These are phyloP conservation scores for Spisula solida DNA, from an alignment of 2,888 invertebrate species.

Conservation along the genomic window DNA sequence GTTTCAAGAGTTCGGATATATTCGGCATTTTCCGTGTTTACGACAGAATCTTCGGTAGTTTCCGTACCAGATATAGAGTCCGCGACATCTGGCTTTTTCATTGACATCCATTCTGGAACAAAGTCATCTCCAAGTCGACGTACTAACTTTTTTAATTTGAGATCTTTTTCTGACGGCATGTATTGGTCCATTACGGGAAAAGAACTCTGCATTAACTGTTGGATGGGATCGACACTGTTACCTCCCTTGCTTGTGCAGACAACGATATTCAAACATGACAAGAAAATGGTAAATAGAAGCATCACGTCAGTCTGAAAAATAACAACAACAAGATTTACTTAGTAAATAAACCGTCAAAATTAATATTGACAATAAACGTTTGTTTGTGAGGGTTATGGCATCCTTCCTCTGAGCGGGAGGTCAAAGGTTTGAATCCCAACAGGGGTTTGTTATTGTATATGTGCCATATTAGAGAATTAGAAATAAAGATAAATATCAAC, in stretches of 20 bases:
- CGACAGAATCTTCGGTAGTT: neutral
- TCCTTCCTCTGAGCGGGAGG: no score
- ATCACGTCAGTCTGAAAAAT: constrained; percentile 5
- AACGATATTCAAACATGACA: neutral
- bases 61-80: constrained; percentile 19
- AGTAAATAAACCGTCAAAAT: no score
- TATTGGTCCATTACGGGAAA: constrained; percentile 51
- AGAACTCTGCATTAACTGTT: constrained; percentile 16
- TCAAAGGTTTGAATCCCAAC: no score
- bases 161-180: constrained; percentile 62
- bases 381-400: no score
- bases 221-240: neutral
- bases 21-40: neutral
- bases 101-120: constrained; percentile 71
- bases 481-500: no score
- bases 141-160: constrained; percentile 62
- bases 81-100: constrained; percentile 48
- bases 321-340: no score
- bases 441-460: no score
- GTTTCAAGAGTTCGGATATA: neutral
- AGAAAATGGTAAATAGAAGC: neutral
- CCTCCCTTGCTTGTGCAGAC: neutral
- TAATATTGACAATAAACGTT: no score
- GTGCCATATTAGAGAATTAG: no score
- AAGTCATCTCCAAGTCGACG: constrained; percentile 65